Base-by-base conservation (phyloP, 2,888 invertebrate genomes). In the Ditylenchus weischeri region DNA sequence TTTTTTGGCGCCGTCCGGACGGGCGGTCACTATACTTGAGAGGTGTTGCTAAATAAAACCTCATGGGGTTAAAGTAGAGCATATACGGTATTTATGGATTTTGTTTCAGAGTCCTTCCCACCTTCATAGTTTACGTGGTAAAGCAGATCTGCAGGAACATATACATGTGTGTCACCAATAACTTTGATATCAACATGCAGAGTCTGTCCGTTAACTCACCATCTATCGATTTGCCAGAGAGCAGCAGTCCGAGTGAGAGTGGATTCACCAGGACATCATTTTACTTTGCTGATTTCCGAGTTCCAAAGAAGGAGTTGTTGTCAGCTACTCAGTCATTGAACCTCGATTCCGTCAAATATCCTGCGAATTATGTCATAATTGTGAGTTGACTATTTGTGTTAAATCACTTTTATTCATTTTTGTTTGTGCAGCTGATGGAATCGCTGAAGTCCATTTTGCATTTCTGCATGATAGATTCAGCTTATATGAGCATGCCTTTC, bases 81-180 rank as follows among this genome's bases (percentile, higher is more conserved):
- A n/a, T n/a, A n/a, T n/a, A n/a, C n/a, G n/a, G n/a, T n/a, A n/a
- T 54, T 29, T 54, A 54, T 7, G 54, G 21, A n/a, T 54, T 11
- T 54, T 54, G 35, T 68, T 76, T 89, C 51, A 88, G 89, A 57
- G 89, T 90, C 13, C 85, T 91, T 18, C 89, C 90, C 23, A 89
- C 89, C 75, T 88, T 91, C 65, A 89, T 90, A 0, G 88, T 90
- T 59, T 89, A 89, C 74, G 89, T 91, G 0, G 89, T 90, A 54
- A 89, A 90, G 77, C 91, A 91, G 81, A 85, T 92, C 63, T 90
- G 90, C 83, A 87, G 87, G 71, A 91, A 91, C 81, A 86, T 92
- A 60, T 91, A 91, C 83, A 87, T 87, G 57, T 73, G 70, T 47
- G 62, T 76, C 19, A 61, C 69, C 8, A 23, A 48, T 23, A 62